Base-by-base conservation (phyloP, 2,113 vertebrate genomes). In the Lasiurus cinereus region DNA sequence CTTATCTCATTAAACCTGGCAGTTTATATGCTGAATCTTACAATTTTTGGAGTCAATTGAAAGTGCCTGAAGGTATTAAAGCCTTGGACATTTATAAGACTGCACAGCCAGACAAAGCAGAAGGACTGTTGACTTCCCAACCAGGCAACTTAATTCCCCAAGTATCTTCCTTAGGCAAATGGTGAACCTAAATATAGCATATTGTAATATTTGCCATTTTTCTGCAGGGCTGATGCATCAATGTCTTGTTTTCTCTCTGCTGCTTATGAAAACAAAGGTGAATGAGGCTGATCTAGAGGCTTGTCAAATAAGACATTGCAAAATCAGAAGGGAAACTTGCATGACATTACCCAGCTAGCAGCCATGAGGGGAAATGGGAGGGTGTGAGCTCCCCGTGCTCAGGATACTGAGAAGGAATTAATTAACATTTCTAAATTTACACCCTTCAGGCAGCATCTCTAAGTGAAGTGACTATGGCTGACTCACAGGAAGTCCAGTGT, bases 1-100 rank as follows among this genome's bases (percentile, higher is more conserved):
- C 93, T 96, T 88, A 82, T 59, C 92, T 95, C 84, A 92, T 97
- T 96, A 93, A 95, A 94, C 92, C n/a, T 90, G 77, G 54, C 66
- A 82, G 84, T 43, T 94, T 88, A 84, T 85, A 69, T 18, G 64
- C 48, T 82, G 19, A 83, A 72, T 92, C 91, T 96, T 95, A 59
- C 80, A 90, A 31, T 79, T 94, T 86, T 85, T 67, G 24, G 62
- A 96, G 87, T 93, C 94, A 96, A 94, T 96, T 90, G 76, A 56
- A 83, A 95, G 22, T 78, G 87, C 90, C 92, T 90, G 73, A 78
- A 97, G 83, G 56, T 90, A 94, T 2, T 59, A 56, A 87, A 92
- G 72, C 48, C 21, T 33, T 59, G 62, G 84, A 78, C 67, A 66
- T 91, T 77, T 96, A 82, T 0, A 6, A 79, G 59, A 22, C 76